Conservation (phyloP, 1,140 invertebrate species). For the Diorhabda carinulata region DNA sequence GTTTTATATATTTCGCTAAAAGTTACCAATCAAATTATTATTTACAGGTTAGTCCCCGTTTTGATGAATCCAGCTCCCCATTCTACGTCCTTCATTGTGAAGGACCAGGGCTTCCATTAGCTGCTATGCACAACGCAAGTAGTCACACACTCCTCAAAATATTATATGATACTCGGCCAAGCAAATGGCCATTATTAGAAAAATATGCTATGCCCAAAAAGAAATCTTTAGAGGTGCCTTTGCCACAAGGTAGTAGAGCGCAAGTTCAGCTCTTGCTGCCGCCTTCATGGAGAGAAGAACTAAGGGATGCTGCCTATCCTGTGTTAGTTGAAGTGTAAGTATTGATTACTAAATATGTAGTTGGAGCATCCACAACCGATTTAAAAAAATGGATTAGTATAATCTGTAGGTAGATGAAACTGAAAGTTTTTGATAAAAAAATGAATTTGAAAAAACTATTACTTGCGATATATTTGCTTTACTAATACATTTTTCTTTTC, state of each 20-base stretch:
- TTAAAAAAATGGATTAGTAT: too few species aligned
- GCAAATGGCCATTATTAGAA: conserved; percentile 58
- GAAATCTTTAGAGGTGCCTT: conserved; percentile 70
- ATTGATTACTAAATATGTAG: neutral
- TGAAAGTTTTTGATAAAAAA: too few species aligned
- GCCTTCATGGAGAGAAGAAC: conserved; percentile 77
- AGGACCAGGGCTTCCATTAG: conserved; percentile 73
- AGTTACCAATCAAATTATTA: neutral
- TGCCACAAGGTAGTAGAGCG: conserved; percentile 72
- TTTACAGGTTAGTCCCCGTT: conserved; percentile 18
- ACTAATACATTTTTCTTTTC: conserved; percentile 36
- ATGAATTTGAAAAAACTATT: too few species aligned
- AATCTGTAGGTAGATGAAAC: neutral
- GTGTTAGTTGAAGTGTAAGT: conserved; percentile 77
- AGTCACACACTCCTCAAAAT: conserved; percentile 68
- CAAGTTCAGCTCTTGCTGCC: conserved; percentile 76
- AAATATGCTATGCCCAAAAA: conserved; percentile 70
- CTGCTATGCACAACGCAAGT: conserved; percentile 66
- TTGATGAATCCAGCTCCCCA: conserved; percentile 51
- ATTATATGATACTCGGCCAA: conserved; percentile 70
- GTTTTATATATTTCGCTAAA: too few species aligned
- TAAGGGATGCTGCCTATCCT: conserved; percentile 78
- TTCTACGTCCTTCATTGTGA: conserved; percentile 76
- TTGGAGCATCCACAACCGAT: too few species aligned
- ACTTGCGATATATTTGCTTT: neutral